A percentile compares a stretch with the other conserved stretches of the same genome.
Evolutionary conservation across 2,797 vertebrate genomes (phyloP).

Genomic region (Nasua narica): DNA sequence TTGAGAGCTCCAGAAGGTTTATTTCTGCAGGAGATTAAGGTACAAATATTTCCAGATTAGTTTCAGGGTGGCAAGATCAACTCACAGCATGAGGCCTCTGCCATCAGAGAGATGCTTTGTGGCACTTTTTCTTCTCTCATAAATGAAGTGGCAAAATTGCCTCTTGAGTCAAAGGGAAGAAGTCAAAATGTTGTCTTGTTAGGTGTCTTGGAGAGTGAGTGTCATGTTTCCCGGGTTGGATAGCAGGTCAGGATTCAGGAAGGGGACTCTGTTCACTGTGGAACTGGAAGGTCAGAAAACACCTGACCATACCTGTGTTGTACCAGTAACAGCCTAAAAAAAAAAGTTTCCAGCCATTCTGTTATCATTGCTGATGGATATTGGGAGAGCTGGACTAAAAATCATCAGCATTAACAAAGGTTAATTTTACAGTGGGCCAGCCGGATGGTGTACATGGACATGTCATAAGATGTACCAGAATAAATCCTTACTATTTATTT

Average conservation of each 20-base stretch:
- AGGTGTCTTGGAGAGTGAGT: neutral
- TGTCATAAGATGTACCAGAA: neutral
- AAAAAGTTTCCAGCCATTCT: neutral
- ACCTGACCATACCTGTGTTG: neutral
- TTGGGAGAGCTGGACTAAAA: neutral
- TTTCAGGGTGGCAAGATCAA: conserved; percentile 47
- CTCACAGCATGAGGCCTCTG: conserved; percentile 36
- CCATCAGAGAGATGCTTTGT: neutral
- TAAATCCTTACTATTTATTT: conserved; percentile 34
- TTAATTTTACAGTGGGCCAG: neutral
- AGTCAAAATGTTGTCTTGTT: neutral
- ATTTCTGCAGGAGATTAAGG: conserved; percentile 52
- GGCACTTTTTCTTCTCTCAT: neutral
- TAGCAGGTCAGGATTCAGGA: neutral
- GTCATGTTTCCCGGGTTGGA: neutral
- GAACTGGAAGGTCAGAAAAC: neutral
- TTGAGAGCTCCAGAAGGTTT: conserved; percentile 31
- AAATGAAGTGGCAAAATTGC: conserved; percentile 26
- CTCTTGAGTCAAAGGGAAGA: conserved; percentile 26
- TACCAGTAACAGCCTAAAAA: neutral
- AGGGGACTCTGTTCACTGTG: neutral
- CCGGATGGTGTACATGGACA: neutral
- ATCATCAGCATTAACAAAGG: neutral
- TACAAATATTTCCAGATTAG: conserved; percentile 60
- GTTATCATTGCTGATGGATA: too few relatives aligned